A percentile compares a stretch with the other conserved stretches of the same genome.
These are phyloP conservation scores for Melipona beecheii DNA, from an alignment of 2,888 invertebrate species.

Conservation along the genomic window DNA sequence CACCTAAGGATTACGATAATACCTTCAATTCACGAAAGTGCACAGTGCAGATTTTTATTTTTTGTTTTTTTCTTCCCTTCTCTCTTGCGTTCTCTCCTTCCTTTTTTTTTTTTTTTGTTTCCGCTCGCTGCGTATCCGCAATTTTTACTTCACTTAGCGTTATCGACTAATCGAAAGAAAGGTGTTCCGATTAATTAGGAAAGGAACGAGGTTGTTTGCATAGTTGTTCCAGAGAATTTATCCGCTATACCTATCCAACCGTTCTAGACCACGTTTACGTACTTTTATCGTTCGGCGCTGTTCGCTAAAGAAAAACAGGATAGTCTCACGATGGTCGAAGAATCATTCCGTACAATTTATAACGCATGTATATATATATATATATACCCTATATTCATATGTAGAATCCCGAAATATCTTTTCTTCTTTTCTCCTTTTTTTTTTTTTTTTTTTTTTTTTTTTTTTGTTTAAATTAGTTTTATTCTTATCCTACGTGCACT, in stretches of 20 bases:
- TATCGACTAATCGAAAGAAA: constrained; percentile 46
- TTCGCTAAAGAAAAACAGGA: constrained; percentile 50
- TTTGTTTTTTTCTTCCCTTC: constrained; percentile 37
- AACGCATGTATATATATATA: constrained; percentile 25
- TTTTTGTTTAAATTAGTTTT: neutral
- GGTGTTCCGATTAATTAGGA: constrained; percentile 28
- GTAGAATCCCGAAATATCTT: constrained; percentile 41
- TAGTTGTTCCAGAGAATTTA: constrained; percentile 21
- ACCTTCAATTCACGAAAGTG: constrained; percentile 83
- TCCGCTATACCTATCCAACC: neutral
- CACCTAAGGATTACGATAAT: constrained; percentile 61
- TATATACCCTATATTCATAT: constrained; percentile 24
- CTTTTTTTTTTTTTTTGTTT: neutral
- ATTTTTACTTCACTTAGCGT: constrained; percentile 20
- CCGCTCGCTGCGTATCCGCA: constrained; percentile 14
- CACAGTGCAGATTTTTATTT: constrained; percentile 81
- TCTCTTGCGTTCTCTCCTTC: neutral
- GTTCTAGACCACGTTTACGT: neutral
- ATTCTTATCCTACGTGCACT: constrained; percentile 59
- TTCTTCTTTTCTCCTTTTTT: neutral
- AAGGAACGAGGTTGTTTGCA: constrained; percentile 7
- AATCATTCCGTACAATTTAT: constrained; percentile 50
- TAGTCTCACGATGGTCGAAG: constrained; percentile 60
- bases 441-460: neutral
- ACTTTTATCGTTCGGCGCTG: constrained; percentile 47